Conservation (phyloP, 2,888 invertebrate species). For the Luffia ferchaultella region DNA sequence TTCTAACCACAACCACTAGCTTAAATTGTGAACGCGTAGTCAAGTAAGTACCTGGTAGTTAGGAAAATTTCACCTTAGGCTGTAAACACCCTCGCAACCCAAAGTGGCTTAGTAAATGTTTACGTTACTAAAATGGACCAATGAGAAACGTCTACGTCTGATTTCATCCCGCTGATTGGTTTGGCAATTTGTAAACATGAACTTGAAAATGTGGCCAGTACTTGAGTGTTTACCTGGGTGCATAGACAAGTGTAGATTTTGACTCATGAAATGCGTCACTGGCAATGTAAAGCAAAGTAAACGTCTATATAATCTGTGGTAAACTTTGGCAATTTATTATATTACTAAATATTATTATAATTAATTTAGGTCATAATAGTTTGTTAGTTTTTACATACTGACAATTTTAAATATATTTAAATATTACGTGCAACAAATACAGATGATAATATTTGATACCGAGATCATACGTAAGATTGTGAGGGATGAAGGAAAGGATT, state of each 20-base stretch:
- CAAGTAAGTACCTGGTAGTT: not conserved
- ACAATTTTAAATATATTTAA: too few relatives aligned
- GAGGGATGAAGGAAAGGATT: not conserved
- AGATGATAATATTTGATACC: not conserved
- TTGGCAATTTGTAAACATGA: not conserved
- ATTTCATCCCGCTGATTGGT: not conserved
- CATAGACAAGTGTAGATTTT: not conserved
- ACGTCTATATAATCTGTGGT: not conserved
- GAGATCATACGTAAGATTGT: not conserved
- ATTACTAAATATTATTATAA: not conserved
- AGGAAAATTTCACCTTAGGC: not conserved
- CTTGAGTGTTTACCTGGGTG: not conserved
- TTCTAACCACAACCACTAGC: not conserved
- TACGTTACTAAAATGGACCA: not conserved
- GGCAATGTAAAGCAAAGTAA: not conserved
- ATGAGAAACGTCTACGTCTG: not conserved
- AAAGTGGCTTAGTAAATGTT: not conserved
- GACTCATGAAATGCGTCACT: not conserved
- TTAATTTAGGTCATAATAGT: not conserved
- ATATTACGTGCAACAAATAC: too few relatives aligned
- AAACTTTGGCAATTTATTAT: not conserved
- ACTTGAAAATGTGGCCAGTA: not conserved
- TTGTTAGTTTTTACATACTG: too few relatives aligned
- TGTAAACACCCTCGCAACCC: not conserved
- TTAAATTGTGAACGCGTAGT: not conserved